Evolutionary conservation across 2,797 vertebrate species (phyloP).

Genomic region (Hoplostethus mediterraneus): DNA sequence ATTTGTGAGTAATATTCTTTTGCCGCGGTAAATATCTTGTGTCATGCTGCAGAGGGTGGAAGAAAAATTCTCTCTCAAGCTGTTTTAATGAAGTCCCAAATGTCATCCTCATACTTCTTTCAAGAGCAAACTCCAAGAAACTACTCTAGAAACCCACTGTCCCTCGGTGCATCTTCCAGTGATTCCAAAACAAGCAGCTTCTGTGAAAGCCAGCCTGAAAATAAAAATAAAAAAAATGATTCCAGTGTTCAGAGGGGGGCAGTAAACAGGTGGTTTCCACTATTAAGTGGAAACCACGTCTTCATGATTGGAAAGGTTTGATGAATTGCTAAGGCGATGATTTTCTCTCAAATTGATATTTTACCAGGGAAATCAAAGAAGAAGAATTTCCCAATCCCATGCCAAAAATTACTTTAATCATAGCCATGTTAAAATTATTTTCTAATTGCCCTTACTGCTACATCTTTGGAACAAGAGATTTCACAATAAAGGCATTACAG

Average conservation of each 20-base stretch:
- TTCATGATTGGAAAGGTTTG: constrained; percentile 36
- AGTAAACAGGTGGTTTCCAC: constrained; percentile 61
- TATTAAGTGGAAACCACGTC: constrained; percentile 37
- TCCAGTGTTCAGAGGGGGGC: constrained; percentile 24
- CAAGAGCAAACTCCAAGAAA: constrained; percentile 71
- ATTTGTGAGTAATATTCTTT: constrained; percentile 75
- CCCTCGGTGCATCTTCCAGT: constrained; percentile 64
- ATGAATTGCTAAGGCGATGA: constrained; percentile 12
- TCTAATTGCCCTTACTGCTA: constrained; percentile 50
- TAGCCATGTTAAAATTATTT: constrained; percentile 52
- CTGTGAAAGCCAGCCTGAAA: constrained; percentile 36
- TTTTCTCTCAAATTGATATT: constrained; percentile 11
- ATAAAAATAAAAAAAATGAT: constrained; percentile 22
- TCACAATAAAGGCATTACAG: constrained; percentile 46
- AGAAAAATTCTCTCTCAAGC: constrained; percentile 79
- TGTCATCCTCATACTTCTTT: constrained; percentile 76
- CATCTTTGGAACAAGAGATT: constrained; percentile 52
- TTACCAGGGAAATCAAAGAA: constrained; percentile 31
- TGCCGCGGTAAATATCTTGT: constrained; percentile 77
- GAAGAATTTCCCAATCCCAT: constrained; percentile 27
- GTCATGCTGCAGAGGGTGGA: constrained; percentile 76
- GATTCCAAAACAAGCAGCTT: constrained; percentile 68
- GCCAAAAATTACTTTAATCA: constrained; percentile 56
- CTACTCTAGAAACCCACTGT: constrained; percentile 65
- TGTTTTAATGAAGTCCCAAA: constrained; percentile 87